Base-by-base conservation (phyloP, 2,797 vertebrate species). In the Chloroceryle inda region DNA sequence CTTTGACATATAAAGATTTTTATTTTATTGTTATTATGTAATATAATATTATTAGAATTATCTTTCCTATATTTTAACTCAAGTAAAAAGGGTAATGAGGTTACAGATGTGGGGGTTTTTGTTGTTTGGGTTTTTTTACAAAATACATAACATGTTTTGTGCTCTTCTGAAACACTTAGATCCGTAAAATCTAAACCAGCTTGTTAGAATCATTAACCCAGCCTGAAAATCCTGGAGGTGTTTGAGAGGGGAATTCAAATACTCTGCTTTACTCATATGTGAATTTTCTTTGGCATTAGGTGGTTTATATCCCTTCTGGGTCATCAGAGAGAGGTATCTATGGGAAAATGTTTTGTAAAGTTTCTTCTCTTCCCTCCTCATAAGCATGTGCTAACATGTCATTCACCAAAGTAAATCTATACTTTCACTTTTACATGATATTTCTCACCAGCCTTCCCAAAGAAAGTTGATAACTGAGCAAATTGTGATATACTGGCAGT, bases 121-220 rank as follows among this genome's bases (percentile, higher is more conserved):
- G 77, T 6, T 56, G 38, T 38, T 38, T 38, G 10, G 10, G 5
- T 82, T 74, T 35, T 85, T 75, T 62, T n/a, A 79, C 9, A 69
- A 92, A 84, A 84, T 61, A 49, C 16, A 11, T 37, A 79, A 20
- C 19, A 42, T 0, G 0, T 76, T 92, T 78, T 90, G 40, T 63
- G 47, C 40, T 87, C 6, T 91, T 86, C 50, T 82, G 80, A 73
- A 94, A 86, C 26, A 50, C 13, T 64, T 61, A 55, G 8, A 14
- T n/a, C 40, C 68, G 20, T 59, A 88, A 90, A 78, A 81, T 52
- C 16, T 90, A 76, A 63, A 84, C 50, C 50, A 86, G 71, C 22
- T 53, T 21, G 37, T 63, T 76, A 67, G 14, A 91, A 21, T 59
- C 56, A 63, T 11, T 20, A 78, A 55, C 11, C 10, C 37, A 45